Evolutionary conservation across 2,113 vertebrate species (phyloP), one percentile per base, ranked within the genome.

Genomic region (Trichechus manatus): DNA sequence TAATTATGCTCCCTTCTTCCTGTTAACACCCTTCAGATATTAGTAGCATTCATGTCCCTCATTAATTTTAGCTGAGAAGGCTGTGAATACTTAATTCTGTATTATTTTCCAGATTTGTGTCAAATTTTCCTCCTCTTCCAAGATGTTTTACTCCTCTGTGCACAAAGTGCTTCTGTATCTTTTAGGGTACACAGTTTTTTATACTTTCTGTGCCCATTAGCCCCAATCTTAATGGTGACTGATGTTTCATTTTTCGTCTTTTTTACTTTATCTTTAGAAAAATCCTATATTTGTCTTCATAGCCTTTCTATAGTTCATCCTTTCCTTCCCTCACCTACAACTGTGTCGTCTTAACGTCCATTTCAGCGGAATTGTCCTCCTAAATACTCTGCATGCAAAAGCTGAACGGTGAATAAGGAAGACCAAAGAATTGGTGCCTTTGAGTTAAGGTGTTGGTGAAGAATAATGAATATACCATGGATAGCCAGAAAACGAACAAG

Each of bases 1-100:
- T 97, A 97, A 97, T 96, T 95, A 96, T 39, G 50, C 77, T 77
- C 70, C 86, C 63, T 96, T 96, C 80, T 96, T 92, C 96, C 94
- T 95, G 85, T 96, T 96, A 97, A 95, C 97, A 97, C 96, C 95
- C 95, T 97, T 97, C 97, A 97, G 88, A 96, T 97, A 96, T 96
- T 95, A 97, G 88, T 44, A 94, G 92, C 95, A 78, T 64, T 87
- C 93, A 44, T 63, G 91, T 84, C 94, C 80, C 87, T 97, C 93
- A 97, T 97, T 97, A 97, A 97, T 94, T 96, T 97, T 93, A 95
- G 39, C 95, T 84, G 64, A 86, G 86, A 97, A 97, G 70, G 91
- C 93, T 89, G n/a, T 84, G 88, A 87, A 84, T 96, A 81, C 89
- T 96, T 94, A 91, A 96, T 96, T 94, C 82, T 15, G 72, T 77